These are phyloP conservation scores for Scleropages formosus DNA, from an alignment of 2,797 vertebrate species.

Conservation along the genomic window DNA sequence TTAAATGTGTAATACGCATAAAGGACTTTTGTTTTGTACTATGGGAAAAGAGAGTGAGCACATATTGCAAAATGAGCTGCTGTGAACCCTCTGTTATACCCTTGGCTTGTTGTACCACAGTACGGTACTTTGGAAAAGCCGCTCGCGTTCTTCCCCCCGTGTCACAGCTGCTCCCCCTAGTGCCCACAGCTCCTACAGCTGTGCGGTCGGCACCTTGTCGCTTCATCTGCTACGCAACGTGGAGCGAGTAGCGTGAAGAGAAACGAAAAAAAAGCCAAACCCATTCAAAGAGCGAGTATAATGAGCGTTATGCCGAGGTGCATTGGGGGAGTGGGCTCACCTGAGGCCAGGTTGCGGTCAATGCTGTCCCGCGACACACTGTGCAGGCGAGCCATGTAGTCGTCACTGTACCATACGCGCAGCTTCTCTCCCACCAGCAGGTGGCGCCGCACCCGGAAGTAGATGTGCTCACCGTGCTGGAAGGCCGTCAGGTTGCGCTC, in stretches of 20 bases:
- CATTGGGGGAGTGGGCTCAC: conserved; percentile 61
- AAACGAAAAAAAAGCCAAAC: background rate
- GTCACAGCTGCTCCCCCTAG: conserved; percentile 3
- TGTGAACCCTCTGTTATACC: no score
- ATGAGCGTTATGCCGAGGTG: background rate
- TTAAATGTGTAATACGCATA: no score
- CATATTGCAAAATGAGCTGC: no score
- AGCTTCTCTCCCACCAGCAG: conserved; percentile 79
- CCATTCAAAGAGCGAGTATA: no score
- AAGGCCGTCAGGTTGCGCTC: conserved; percentile 90
- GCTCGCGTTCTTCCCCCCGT: background rate
- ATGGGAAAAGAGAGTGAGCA: no score
- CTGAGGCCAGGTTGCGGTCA: conserved; percentile 76
- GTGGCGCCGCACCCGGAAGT: conserved; percentile 81
- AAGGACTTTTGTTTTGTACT: no score
- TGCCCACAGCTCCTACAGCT: background rate
- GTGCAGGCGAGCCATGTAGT: conserved; percentile 86
- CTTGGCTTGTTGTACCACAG: no score
- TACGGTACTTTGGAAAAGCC: background rate
- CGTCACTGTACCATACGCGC: conserved; percentile 89
- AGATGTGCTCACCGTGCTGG: conserved; percentile 83
- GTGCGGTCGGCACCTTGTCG: no score
- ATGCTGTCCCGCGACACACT: conserved; percentile 84
- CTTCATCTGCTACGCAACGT: no score
- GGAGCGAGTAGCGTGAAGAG: background rate